Conservation (phyloP, 2,797 vertebrate genomes). For the Anabacerthia variegaticeps region DNA sequence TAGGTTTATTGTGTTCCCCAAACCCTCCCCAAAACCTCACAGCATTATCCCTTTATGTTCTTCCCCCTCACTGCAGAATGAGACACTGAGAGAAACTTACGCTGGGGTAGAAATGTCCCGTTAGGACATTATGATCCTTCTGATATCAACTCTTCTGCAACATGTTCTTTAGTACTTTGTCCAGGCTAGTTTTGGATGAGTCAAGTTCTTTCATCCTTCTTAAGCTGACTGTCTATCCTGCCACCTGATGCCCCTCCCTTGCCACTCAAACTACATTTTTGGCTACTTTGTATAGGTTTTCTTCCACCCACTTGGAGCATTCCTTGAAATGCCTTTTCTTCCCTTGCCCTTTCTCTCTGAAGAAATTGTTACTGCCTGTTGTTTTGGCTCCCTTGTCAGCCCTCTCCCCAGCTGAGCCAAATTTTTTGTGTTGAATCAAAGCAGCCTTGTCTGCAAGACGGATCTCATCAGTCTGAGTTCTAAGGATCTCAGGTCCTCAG, state of each 20-base stretch:
- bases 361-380: not conserved
- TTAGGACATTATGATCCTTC: not conserved
- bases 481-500: not conserved
- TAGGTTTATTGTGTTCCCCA: not conserved
- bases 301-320: not conserved
- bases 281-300: not conserved
- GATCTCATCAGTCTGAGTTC: not conserved
- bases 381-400: not conserved
- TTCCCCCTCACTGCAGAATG: not conserved
- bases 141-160: not conserved
- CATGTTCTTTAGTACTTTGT: slow-evolving; percentile 1
- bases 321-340: slow-evolving; percentile 7
- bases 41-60: not conserved
- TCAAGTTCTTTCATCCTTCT: slow-evolving; percentile 37
- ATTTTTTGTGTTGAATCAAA: not conserved
- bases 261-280: slow-evolving; percentile 19
- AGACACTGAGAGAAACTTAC: not conserved
- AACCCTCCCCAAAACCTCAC: not conserved
- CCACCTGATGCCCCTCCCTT: slow-evolving; percentile 5
- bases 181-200: slow-evolving; percentile 29
- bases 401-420: not conserved
- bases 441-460: not conserved
- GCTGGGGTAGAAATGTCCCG: not conserved
- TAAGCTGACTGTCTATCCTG: not conserved
- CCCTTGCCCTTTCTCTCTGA: not conserved